Evolutionary conservation across 1,140 invertebrate genomes (phyloP), one percentile per base, ranked within the genome.

Genomic region (Caenorhabditis latens): DNA sequence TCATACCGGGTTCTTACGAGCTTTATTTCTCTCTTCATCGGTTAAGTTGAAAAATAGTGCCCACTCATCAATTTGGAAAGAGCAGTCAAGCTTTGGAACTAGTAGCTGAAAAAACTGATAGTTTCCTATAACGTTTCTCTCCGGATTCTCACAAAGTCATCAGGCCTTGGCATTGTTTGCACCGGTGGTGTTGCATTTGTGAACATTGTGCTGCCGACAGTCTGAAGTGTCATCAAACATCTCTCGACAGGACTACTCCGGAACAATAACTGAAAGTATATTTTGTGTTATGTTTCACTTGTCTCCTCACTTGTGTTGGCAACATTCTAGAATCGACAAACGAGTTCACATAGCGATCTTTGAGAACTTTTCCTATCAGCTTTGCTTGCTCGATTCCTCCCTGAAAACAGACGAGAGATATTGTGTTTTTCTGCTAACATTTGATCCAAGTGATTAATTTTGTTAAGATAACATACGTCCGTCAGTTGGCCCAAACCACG

Each of bases 371-470:
- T 13, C 71, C 71, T 0, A 79, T 79, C 71, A 79, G 46, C 50
- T 24, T 79, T 24, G 71, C 43, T 53, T 79, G 71, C 71, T 79
- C 71, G 21, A 79, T 4, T 2, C 71, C 71, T 79, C 50, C 46
- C 71, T 79, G 46, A 79, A 79, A 50, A 50, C 50, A 19, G 13
- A 53, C 0, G 2, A 79, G 46, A 79, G 6, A 50, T 24, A 13
- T 79, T 46, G 71, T 50, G 19, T 79, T 43, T 79, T 24, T 50
- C n/a, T 24, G 9, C 50, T 79, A 50, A 13, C 71, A 50, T 53
- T 79, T 79, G 71, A 79, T 79, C 43, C 14, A 32, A 79, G 71
- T 79, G 46, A 79, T 79, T 79, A 79, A 79, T 79, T 79, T 79
- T 79, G 43, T 79, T 79, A 79, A 32, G 46, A 79, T 50, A 79